These are phyloP conservation scores for Noctua fimbriata DNA, from an alignment of 2,888 invertebrate genomes.

Conservation along the genomic window DNA sequence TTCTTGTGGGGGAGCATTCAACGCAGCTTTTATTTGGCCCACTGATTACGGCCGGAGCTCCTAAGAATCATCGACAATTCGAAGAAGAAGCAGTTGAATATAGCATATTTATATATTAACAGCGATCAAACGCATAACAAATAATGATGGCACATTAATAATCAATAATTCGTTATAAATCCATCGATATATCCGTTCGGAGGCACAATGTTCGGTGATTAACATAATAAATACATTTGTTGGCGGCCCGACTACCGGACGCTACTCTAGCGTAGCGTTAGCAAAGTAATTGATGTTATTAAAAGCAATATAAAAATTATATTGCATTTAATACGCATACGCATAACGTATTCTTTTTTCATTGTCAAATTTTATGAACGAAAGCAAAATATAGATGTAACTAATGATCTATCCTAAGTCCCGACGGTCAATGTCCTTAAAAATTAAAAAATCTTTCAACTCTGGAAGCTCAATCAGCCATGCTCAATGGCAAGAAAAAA, in stretches of 20 bases:
- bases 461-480: too few species aligned
- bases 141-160: constrained; percentile 46
- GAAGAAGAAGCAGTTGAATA: not conserved
- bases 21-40: not conserved
- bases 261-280: constrained; percentile 68
- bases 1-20: too few species aligned
- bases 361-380: too few species aligned
- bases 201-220: constrained; percentile 71
- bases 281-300: constrained; percentile 59
- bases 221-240: constrained; percentile 87
- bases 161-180: constrained; percentile 69
- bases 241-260: constrained; percentile 79
- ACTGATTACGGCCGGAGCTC: not conserved
- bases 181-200: constrained; percentile 78
- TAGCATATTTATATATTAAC: not conserved
- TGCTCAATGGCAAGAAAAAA: too few species aligned
- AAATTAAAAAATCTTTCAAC: too few species aligned
- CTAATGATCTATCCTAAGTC: too few species aligned
- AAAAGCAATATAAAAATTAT: not conserved
- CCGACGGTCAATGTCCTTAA: too few species aligned
- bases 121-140: constrained; percentile 23
- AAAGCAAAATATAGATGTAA: too few species aligned
- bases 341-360: too few species aligned
- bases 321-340: too few species aligned
- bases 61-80: not conserved